A percentile compares a stretch with the other conserved stretches of the same genome.
Conservation (phyloP, 1,140 invertebrate genomes). For the Anadara kagoshimensis region DNA sequence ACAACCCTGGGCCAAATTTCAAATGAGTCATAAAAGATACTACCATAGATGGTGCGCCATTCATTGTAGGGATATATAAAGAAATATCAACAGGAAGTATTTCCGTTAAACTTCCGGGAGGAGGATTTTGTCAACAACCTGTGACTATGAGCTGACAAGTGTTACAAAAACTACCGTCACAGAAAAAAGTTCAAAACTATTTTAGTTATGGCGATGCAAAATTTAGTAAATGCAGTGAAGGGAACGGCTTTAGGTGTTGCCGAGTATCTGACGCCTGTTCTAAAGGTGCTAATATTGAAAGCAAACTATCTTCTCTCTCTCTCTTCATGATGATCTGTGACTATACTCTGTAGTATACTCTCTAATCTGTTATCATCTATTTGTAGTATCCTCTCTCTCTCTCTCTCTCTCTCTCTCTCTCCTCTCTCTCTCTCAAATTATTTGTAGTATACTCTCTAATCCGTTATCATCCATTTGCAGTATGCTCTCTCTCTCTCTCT, state of each 20-base stretch:
- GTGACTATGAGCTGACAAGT: too few species aligned
- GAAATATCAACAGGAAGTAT: too few species aligned
- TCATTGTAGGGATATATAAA: too few species aligned
- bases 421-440: not conserved
- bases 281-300: conserved; percentile 83
- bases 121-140: too few species aligned
- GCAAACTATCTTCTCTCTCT: not conserved
- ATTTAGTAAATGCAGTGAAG: conserved; percentile 95
- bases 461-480: not conserved
- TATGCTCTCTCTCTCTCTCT: not conserved
- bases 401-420: not conserved
- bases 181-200: too few species aligned
- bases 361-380: not conserved
- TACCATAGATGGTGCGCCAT: too few species aligned
- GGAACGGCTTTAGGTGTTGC: conserved; percentile 95
- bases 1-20: too few species aligned
- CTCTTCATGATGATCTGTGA: not conserved
- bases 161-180: too few species aligned
- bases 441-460: not conserved
- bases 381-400: not conserved
- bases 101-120: too few species aligned
- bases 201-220: conserved; percentile 83
- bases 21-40: too few species aligned
- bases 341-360: not conserved
- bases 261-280: conserved; percentile 95